Base-by-base conservation (phyloP, 2,888 invertebrate species). In the Drosophila gaucha region DNA sequence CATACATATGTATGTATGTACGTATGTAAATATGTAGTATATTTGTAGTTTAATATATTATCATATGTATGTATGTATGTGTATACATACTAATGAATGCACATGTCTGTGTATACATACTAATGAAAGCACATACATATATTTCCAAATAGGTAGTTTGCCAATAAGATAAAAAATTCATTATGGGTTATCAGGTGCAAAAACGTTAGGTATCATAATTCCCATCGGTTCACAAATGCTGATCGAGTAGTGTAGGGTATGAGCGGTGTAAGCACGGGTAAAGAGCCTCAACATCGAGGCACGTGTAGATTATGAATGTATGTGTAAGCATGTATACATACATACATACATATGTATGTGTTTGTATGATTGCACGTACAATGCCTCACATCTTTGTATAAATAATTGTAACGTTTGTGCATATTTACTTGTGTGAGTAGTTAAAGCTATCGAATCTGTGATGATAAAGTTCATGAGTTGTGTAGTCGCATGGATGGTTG, bases 271-370 rank as follows among this genome's bases (percentile, higher is more conserved):
- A 22, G 5, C 22, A 2, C 5, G 8, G 26, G 43, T 56, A 31
- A 56, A 60, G 49, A 18, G 39, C 38, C 39, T 28, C 30, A 20
- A 31, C 30, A 26, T 49, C 38, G 28, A 14, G 31, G 12, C 51
- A 59, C 55, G 72, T 44, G 62, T 38, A 20, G n/a, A 10, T 18
- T 18, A 16, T n/a, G n/a, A n/a, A n/a, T n/a, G n/a, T n/a, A n/a
- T n/a, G n/a, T n/a, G n/a, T n/a, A n/a, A n/a, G n/a, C n/a, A n/a
- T n/a, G n/a, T 38, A 10, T 14, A 28, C 28, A 28, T 28, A 8
- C n/a, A n/a, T 28, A 28, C 4, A 6, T 14, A 5, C n/a, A 20
- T n/a, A 20, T 9, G 20, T 6, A 6, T 20, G 26, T 12, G n/a
- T 24, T 22, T 43, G 36, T 33, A 8, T n/a, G 24, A 30, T n/a